Evolutionary conservation across 2,888 invertebrate species (phyloP), one percentile per base, ranked within the genome.

Genomic region (Brachycybe producta): DNA sequence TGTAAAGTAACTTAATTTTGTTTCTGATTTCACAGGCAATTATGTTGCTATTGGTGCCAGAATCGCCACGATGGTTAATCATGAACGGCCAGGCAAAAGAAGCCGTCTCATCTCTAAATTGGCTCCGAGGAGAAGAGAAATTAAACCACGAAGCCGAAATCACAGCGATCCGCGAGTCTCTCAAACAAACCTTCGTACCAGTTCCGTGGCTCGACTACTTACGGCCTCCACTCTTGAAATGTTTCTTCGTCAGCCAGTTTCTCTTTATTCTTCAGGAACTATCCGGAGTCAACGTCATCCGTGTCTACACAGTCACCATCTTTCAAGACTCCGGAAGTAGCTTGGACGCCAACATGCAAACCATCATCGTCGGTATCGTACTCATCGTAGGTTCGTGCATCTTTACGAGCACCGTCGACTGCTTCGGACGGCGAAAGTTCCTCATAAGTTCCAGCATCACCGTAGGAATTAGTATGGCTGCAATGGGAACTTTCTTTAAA

Each of bases 221-320:
- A 59, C 71, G 71, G 36, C 74, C 71, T 32, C 77, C 75, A 58
- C 80, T 90, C 62, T 64, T 82, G 44, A 82, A 81, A 59, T 85
- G 92, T 0, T 68, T 94, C 35, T 65, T 80, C 2, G 84, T 94
- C 55, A 80, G 85, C 0, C 68, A 92, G 27, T 84, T 85, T 0
- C 73, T 95, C 46, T 94, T 94, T 92, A 78, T 90, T 59, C 91
- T 94, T 71, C 94, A 95, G 72, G 94, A 95, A 67, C 69, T 91
- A 17, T 78, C 81, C 54, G 86, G 86, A 35, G 78, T 86, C 46
- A 86, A 87, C 60, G 83, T 84, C 1, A 80, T 87, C 5, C 81
- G 86, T 55, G 83, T 86, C 66, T 86, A 84, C 61, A 76, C 81
- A 0, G 75, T 75, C 0, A 65, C 71, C 2, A 91, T 92, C 53